Percentiles rank a stretch among this genome's conserved stretches.
These are phyloP conservation scores for Lutraria lutraria DNA, from an alignment of 2,888 invertebrate genomes.

Conservation along the genomic window DNA sequence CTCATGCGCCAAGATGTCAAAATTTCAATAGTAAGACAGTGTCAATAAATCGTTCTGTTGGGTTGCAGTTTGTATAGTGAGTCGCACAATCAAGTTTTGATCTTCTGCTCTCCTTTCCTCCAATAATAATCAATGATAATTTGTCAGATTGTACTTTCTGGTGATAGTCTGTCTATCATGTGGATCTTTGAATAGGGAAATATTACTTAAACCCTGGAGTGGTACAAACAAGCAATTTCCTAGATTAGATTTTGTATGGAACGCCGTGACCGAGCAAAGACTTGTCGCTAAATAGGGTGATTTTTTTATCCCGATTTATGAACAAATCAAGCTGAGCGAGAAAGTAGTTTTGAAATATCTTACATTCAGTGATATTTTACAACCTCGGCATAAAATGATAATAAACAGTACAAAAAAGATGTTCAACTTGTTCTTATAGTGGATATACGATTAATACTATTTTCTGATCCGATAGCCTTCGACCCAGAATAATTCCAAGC, in stretches of 20 bases:
- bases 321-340: no score
- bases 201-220: slow-evolving; percentile 52
- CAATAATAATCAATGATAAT: slow-evolving; percentile 62
- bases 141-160: slow-evolving; percentile 60
- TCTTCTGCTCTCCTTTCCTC: neutral
- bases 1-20: slow-evolving; percentile 34
- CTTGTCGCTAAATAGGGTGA: no score
- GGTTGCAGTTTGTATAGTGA: slow-evolving; percentile 23
- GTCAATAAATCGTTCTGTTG: slow-evolving; percentile 47
- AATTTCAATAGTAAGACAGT: slow-evolving; percentile 44
- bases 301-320: no score
- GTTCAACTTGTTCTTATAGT: no score
- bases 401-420: no score
- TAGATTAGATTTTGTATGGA: slow-evolving; percentile 47
- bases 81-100: neutral
- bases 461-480: no score
- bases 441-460: no score
- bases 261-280: neutral
- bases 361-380: no score
- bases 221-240: slow-evolving; percentile 52
- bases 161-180: slow-evolving; percentile 56
- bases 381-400: no score
- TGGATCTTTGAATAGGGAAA: slow-evolving; percentile 47
- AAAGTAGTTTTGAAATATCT: no score
- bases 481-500: no score